phyloP scores from a whole-genome alignment of 2,113 vertebrate species.

The Oxyruncus cristatus region DNA sequence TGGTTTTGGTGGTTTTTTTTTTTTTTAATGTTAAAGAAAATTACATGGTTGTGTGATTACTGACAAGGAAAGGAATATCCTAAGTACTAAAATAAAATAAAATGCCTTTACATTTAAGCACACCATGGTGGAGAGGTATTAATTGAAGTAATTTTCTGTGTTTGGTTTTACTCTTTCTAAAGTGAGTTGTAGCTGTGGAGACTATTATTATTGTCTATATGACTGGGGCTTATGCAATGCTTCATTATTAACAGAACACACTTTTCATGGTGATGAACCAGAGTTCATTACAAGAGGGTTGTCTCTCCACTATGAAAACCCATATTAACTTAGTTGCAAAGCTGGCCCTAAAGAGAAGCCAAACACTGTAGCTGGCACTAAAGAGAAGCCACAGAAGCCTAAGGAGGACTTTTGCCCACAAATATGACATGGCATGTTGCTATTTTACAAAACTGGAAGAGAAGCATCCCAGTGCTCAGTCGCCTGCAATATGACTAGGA shows the following conservation, averaged over 20 bases:
- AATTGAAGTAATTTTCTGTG: not conserved
- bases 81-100: not conserved
- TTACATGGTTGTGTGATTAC: not conserved
- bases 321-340: not conserved
- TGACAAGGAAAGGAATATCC: not conserved
- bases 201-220: not conserved
- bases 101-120: not conserved
- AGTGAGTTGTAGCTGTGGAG: not conserved
- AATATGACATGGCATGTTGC: fast-evolving
- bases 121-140: not conserved
- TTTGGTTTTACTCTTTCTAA: not conserved
- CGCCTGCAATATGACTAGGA: not conserved
- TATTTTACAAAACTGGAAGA: not conserved
- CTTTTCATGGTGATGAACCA: not conserved
- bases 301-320: not conserved
- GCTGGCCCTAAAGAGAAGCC: not conserved
- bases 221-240: not conserved
- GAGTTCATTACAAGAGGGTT: not conserved
- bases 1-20: no score
- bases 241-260: not conserved
- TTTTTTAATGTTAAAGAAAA: not conserved
- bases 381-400: not conserved
- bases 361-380: not conserved
- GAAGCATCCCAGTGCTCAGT: not conserved
- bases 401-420: not conserved